These are phyloP conservation scores for Prenolepis imparis DNA, from an alignment of 2,888 invertebrate species.

Conservation along the genomic window DNA sequence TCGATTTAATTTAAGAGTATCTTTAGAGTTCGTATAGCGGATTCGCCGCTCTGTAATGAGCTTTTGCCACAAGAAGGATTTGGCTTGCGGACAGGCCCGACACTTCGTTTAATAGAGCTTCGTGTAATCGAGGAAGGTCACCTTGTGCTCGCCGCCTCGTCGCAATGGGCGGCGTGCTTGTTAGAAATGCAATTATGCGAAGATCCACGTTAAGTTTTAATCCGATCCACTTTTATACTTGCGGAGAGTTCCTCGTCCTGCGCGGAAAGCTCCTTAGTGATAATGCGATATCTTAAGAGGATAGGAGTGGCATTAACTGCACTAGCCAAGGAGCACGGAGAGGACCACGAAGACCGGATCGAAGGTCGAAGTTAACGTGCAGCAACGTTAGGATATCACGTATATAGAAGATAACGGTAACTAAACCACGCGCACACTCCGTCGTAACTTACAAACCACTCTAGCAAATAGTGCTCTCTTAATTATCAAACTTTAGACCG, in stretches of 20 bases:
- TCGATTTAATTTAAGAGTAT: constrained; percentile 22
- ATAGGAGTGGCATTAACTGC: constrained; percentile 73
- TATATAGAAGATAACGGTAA: constrained; percentile 61
- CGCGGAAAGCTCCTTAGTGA: constrained; percentile 80
- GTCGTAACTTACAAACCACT: constrained; percentile 74
- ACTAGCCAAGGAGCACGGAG: constrained; percentile 50
- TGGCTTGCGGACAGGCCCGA: neutral
- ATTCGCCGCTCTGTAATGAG: constrained; percentile 26
- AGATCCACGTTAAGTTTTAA: constrained; percentile 78
- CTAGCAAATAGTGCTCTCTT: constrained; percentile 74
- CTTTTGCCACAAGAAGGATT: constrained; percentile 30
- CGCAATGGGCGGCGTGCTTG: constrained; percentile 44
- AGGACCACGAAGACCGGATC: constrained; percentile 61
- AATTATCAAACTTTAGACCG: constrained; percentile 79
- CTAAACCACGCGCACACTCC: constrained; percentile 56
- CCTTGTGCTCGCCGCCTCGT: constrained; percentile 47
- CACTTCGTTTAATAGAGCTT: constrained; percentile 47
- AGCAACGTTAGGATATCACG: constrained; percentile 32
- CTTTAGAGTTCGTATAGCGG: neutral
- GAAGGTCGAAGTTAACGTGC: constrained; percentile 63
- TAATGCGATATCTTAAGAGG: constrained; percentile 80
- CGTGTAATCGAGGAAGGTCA: constrained; percentile 52
- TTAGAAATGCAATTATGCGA: constrained; percentile 76
- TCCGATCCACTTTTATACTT: constrained; percentile 77
- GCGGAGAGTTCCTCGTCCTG: constrained; percentile 75